Conservation (phyloP, 2,888 invertebrate genomes). For the Dryadula phaetusa region DNA sequence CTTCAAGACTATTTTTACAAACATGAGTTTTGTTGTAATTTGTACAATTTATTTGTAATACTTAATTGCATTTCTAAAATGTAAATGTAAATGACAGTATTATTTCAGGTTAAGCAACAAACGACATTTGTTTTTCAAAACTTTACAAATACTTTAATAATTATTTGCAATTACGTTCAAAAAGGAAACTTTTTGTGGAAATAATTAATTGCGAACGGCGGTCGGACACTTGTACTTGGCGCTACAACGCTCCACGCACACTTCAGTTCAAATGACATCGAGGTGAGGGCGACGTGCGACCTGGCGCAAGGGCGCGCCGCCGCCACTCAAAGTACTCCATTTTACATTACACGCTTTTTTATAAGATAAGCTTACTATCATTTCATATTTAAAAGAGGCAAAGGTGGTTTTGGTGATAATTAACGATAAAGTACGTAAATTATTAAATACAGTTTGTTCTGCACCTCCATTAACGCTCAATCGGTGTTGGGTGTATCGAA, state of each 20-base stretch:
- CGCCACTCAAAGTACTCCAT: too few relatives aligned
- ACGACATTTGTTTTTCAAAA: not conserved
- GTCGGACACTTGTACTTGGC: not conserved
- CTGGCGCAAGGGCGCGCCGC: not conserved
- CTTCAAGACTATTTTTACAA: too few relatives aligned
- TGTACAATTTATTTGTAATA: too few relatives aligned
- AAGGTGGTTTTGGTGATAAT: too few relatives aligned
- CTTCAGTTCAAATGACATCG: conserved; percentile 10
- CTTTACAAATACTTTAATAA: not conserved
- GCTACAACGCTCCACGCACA: not conserved
- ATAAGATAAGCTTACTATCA: too few relatives aligned
- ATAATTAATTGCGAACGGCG: conserved; percentile 25
- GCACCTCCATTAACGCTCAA: too few relatives aligned
- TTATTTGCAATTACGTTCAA: not conserved
- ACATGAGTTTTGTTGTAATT: too few relatives aligned
- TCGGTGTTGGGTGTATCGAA: too few relatives aligned
- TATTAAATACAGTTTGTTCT: too few relatives aligned
- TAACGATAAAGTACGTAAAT: too few relatives aligned
- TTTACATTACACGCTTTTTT: too few relatives aligned
- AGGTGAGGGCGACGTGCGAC: not conserved
- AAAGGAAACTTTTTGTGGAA: conserved; percentile 8
- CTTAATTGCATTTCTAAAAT: not conserved
- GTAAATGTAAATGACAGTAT: not conserved
- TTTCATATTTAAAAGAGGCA: too few relatives aligned
- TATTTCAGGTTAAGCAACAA: not conserved